Evolutionary conservation across 2,888 invertebrate genomes (phyloP).

Genomic region (Thysanoteuthis rhombus): DNA sequence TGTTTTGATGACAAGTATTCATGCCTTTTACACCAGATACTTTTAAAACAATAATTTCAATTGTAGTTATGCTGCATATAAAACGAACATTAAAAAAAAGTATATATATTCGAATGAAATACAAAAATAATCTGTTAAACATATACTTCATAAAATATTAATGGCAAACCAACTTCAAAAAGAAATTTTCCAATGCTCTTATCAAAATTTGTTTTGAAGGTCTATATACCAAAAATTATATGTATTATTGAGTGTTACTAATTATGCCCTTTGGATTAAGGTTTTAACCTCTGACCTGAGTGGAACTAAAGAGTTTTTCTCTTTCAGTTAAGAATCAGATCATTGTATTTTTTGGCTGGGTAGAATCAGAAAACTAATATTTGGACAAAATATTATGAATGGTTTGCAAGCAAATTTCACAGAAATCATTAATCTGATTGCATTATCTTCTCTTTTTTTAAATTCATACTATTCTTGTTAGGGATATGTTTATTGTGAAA

Average conservation of each 20-base stretch:
- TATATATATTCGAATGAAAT: background rate
- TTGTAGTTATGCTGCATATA: background rate
- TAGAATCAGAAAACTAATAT: background rate
- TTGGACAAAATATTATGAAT: background rate
- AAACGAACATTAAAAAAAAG: background rate
- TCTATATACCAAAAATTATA: background rate
- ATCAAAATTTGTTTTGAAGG: background rate
- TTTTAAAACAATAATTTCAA: background rate
- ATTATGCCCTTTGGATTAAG: background rate
- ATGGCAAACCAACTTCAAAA: background rate
- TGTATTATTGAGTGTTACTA: background rate
- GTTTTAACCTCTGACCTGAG: background rate
- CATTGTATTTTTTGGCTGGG: background rate
- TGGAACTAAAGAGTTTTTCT: background rate
- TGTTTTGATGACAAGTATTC: background rate
- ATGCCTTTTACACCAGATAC: background rate
- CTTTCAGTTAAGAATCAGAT: background rate
- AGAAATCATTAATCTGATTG: background rate
- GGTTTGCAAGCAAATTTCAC: background rate
- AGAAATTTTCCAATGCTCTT: background rate
- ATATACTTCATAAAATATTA: background rate
- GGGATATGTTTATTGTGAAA: background rate
- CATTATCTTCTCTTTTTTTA: background rate
- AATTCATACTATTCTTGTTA: background rate
- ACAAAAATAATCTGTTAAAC: background rate